Base-by-base conservation (phyloP, 37 sponge, comb jelly and placozoan genomes). In the Oopsacas minuta region DNA sequence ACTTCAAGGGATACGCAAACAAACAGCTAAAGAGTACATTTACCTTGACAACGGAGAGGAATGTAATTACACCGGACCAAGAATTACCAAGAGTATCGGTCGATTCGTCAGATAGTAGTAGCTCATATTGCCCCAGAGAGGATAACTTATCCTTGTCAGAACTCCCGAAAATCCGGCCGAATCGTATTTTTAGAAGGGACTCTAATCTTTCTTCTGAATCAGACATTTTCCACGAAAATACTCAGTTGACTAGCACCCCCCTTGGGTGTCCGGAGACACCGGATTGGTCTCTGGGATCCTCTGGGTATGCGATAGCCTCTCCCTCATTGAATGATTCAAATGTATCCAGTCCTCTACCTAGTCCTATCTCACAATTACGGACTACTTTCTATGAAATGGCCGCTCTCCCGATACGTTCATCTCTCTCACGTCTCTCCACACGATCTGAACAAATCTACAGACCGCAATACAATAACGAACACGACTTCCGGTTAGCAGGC, bases 331-430 rank as follows among this genome's bases (percentile, higher is more conserved):
- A 12, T n/a, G 20, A 12, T 34, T 61, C 75, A 32, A 25, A 32
- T n/a, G 22, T 34, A 7, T 32, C 32, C 75, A 32, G 32, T 5
- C 75, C 28, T 3, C 75, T 34, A 5, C 28, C 75, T 3, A 61
- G 75, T 12, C 75, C 75, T n/a, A 3, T n/a, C 22, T 61, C 75
- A 32, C 7, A 20, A 3, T 34, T 61, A 34, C 22, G 22, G 22
- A 61, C 5, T 34, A 61, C 75, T n/a, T 61, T 61, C 75, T 61
- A 32, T n/a, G 75, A 61, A 34, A 61, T 61, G 75, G 75, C 75
- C 17, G 30, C 75, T 3, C 22, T 61, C 17, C 75, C 75, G 28
- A 61, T 25, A 61, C 20, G 75, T 25, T 25, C 28, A 32, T 61
- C 75, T n/a, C 75, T 61, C 30, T 61, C 75, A 3, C 75, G 28